These are phyloP conservation scores for Podargus strigoides DNA, from an alignment of 2,797 vertebrate genomes.

Conservation along the genomic window DNA sequence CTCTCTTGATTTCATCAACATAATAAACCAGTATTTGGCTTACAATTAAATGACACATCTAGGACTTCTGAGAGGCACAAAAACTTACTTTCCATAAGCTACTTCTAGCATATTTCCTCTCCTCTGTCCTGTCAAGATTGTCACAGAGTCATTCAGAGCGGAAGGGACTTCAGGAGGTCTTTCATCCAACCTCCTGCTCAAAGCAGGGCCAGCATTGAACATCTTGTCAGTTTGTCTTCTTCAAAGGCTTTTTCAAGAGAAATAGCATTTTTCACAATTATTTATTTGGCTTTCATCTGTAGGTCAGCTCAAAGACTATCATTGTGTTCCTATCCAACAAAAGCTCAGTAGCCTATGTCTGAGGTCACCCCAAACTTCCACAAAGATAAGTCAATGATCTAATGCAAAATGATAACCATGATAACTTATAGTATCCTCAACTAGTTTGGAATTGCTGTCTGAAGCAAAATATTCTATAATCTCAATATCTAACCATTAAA, in stretches of 20 bases:
- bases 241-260: neutral
- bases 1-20: neutral
- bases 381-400: neutral
- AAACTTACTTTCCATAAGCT: neutral
- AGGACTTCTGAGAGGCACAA: neutral
- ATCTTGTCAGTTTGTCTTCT: neutral
- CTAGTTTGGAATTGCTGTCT: neutral
- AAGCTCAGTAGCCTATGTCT: neutral
- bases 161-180: neutral
- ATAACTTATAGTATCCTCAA: neutral
- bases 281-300: neutral
- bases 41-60: neutral
- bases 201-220: neutral
- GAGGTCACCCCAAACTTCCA: neutral
- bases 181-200: neutral
- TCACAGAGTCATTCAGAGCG: neutral
- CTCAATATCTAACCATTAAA: neutral
- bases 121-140: neutral
- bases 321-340: neutral
- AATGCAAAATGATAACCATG: neutral
- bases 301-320: neutral
- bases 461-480: neutral
- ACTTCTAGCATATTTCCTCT: neutral
- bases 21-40: neutral
- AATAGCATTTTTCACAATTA: neutral